phyloP scores from a whole-genome alignment of 2,797 vertebrate genomes.

The Pempheris klunzingeri region DNA sequence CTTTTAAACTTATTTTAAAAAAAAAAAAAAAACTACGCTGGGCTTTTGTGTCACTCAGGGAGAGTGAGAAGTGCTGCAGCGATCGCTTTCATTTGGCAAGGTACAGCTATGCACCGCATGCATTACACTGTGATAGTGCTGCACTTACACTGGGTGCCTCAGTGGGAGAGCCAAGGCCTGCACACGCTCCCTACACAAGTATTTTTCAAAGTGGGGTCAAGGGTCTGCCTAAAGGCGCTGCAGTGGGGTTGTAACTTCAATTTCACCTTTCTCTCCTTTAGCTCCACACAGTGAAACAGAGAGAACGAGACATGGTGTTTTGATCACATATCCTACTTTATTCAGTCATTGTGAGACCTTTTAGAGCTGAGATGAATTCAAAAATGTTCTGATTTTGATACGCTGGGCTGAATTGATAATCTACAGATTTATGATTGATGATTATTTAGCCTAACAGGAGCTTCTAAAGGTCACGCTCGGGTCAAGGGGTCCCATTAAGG shows the following conservation, averaged over 20 bases:
- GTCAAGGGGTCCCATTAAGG: too few relatives aligned
- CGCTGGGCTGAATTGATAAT: background rate
- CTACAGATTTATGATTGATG: background rate
- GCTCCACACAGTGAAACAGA: conserved; percentile 5
- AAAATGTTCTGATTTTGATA: conserved; percentile 11
- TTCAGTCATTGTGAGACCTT: conserved; percentile 3
- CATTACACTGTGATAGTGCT: conserved; percentile 54
- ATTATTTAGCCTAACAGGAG: too few relatives aligned
- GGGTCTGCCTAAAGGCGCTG: conserved; percentile 28
- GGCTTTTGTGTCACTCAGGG: conserved; percentile 36
- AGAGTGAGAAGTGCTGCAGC: conserved; percentile 50
- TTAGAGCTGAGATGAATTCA: conserved; percentile 12
- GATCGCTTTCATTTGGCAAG: conserved; percentile 57
- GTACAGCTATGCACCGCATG: conserved; percentile 36
- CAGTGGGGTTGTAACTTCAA: conserved; percentile 22
- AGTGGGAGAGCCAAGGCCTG: conserved; percentile 56
- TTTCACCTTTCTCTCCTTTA: conserved; percentile 35
- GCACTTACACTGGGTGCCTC: conserved; percentile 68
- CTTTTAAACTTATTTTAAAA: conserved; percentile 13
- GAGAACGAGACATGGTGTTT: conserved; percentile 5
- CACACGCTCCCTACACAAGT: conserved; percentile 61
- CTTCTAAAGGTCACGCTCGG: too few relatives aligned
- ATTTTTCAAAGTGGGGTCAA: conserved; percentile 62
- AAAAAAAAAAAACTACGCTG: background rate
- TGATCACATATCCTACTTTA: conserved; percentile 28